Conservation (phyloP, 2,113 vertebrate genomes). For the Neogobius melanostomus region DNA sequence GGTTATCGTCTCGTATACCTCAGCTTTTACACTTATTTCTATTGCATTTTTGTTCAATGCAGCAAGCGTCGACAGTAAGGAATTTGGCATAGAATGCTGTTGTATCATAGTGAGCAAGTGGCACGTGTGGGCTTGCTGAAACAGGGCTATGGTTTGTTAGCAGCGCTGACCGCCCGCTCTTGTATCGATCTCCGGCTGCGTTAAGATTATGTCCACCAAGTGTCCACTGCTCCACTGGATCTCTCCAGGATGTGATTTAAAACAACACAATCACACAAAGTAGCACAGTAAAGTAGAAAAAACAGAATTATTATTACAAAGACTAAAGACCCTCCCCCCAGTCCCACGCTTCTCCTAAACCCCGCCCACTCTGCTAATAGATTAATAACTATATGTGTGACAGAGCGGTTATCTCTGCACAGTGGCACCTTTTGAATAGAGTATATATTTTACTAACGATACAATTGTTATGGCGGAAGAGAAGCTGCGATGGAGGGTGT, state of each 20-base stretch:
- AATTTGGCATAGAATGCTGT: constrained; percentile 2
- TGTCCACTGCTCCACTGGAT: constrained; percentile 30
- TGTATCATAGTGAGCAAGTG: neutral
- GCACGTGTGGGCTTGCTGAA: neutral
- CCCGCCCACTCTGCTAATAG: constrained; percentile 42
- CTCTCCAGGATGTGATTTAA: constrained; percentile 50
- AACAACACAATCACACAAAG: constrained; percentile 67
- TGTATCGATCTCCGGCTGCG: constrained; percentile 41
- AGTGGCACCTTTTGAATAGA: constrained; percentile 74
- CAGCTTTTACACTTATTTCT: neutral
- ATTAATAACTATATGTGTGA: constrained; percentile 68
- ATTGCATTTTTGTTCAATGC: constrained; percentile 9
- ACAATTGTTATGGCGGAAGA: constrained; percentile 64
- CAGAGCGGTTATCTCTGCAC: constrained; percentile 69
- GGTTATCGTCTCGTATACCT: constrained; percentile 5
- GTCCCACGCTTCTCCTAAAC: constrained; percentile 40
- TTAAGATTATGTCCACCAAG: constrained; percentile 45
- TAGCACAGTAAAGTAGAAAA: constrained; percentile 70
- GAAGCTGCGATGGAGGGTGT: constrained; percentile 44
- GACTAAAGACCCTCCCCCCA: constrained; percentile 47
- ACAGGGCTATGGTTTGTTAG: constrained; percentile 12
- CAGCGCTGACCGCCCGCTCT: constrained; percentile 30
- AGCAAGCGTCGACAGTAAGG: neutral
- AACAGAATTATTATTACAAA: constrained; percentile 71
- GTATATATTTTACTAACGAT: constrained; percentile 65